Base-by-base conservation (phyloP, 2,888 invertebrate genomes). In the Drosophila melanosoma region DNA sequence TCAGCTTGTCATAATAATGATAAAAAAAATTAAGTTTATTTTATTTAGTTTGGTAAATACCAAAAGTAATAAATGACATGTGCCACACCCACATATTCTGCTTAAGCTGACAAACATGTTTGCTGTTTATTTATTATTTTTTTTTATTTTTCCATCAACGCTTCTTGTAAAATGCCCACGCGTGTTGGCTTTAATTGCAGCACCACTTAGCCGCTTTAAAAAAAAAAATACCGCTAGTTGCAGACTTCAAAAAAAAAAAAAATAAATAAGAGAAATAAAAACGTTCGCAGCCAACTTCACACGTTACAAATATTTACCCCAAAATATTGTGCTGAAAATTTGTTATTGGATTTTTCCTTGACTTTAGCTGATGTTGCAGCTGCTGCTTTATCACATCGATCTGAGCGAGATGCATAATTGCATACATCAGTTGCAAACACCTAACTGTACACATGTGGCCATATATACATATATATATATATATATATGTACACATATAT, bases 381-480 rank as follows among this genome's bases (percentile, higher is more conserved):
- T 52, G 69, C 62, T 61, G 80, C 72, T 48, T 82, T 81, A 79
- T 81, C 82, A 49, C 63, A 66, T 67, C 61, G 71, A 85, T 82
- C 82, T 71, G 71, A 70, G 42, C 86, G 69, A 72, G 89, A 84
- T 80, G 83, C 86, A 83, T 90, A 86, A 90, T 88, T 90, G 90
- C 90, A 87, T 83, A 74, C 81, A 89, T 85, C 85, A 85, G 78
- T 73, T 82, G 74, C 74, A 73, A 84, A 84, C 87, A 87, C 82
- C 84, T 83, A 89, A 84, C 86, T 76, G 86, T 82, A 75, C 62
- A 74, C 52, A 69, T 64, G 62, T 62, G 36, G 38, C 26, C 51
- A 60, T 5, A 53, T 32, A 7, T n/a, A 38, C 40, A 32, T 62
- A 20, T 36, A 36, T 15, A 17, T 63, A 20, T 32, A 61, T 17